Percentiles rank a stretch among this genome's conserved stretches.
Evolutionary conservation across 2,888 invertebrate genomes (phyloP).

Genomic region (Dioctria rufipes): DNA sequence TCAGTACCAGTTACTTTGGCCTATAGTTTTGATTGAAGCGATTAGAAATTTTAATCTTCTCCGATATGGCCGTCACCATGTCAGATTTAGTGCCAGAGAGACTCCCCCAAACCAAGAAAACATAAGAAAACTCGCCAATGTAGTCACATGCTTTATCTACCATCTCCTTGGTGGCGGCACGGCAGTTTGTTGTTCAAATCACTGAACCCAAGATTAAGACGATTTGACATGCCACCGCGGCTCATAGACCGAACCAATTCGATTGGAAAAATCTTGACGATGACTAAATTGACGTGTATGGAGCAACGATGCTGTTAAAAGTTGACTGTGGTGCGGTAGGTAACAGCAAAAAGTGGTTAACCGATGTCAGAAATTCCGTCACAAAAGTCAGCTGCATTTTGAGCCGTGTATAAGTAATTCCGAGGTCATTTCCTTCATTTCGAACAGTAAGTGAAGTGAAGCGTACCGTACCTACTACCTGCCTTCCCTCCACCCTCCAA

Average conservation of each 20-base stretch:
- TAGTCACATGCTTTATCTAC: neutral
- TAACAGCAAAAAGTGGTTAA: slow-evolving; percentile 49
- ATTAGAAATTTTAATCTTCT: slow-evolving; percentile 43
- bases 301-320: neutral
- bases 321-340: slow-evolving; percentile 1
- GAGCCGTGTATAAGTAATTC: slow-evolving; percentile 11
- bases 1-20: too few relatives aligned
- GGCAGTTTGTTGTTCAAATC: slow-evolving; percentile 51
- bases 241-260: slow-evolving; percentile 34
- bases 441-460: neutral
- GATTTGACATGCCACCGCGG: slow-evolving; percentile 52
- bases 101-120: slow-evolving; percentile 2
- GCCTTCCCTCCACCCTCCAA: neutral
- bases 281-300: slow-evolving; percentile 38
- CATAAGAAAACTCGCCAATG: slow-evolving; percentile 20
- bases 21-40: slow-evolving; percentile 42
- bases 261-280: slow-evolving; percentile 51
- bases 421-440: slow-evolving; percentile 32
- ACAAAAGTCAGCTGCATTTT: slow-evolving; percentile 36
- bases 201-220: slow-evolving; percentile 46
- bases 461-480: neutral
- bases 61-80: slow-evolving; percentile 43
- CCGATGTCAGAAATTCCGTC: slow-evolving; percentile 39
- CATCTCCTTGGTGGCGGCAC: slow-evolving; percentile 46
- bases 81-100: slow-evolving; percentile 43